Percentiles rank a stretch among this genome's conserved stretches.
These are phyloP conservation scores for Drosophila lacteicornis DNA, from an alignment of 1,140 invertebrate species.

Conservation along the genomic window DNA sequence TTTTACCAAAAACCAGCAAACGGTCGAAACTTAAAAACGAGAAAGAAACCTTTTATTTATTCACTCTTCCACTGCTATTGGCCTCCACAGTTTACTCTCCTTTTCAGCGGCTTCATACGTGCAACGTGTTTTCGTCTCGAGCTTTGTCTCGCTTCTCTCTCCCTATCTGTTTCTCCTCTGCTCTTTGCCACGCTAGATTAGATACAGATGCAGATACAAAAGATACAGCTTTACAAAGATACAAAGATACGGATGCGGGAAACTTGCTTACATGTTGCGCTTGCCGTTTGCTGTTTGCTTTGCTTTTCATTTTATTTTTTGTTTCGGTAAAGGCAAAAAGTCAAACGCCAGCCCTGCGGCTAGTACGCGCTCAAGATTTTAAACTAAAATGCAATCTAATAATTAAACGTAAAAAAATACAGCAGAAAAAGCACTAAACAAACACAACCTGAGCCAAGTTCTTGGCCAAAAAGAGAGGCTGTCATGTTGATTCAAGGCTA, in stretches of 20 bases:
- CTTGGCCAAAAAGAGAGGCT: conserved; percentile 14
- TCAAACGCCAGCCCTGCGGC: conserved; percentile 36
- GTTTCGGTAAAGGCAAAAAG: conserved; percentile 19
- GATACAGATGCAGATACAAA: conserved; percentile 73
- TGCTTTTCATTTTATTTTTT: neutral
- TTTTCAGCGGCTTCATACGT: conserved; percentile 68
- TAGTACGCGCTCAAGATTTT: conserved; percentile 37
- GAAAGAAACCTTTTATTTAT: conserved; percentile 64
- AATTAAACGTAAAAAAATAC: conserved; percentile 39
- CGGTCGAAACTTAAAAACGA: conserved; percentile 60
- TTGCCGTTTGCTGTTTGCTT: conserved; percentile 10
- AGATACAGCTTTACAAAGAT: conserved; percentile 70
- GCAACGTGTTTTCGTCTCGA: conserved; percentile 43
- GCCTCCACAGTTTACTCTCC: conserved; percentile 73
- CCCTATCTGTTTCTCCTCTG: neutral
- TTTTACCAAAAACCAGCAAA: conserved; percentile 53
- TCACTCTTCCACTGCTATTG: conserved; percentile 53
- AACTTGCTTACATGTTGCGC: conserved; percentile 33
- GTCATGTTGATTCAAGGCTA: conserved; percentile 73
- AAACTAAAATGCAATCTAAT: conserved; percentile 51
- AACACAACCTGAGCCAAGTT: conserved; percentile 39
- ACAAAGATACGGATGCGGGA: conserved; percentile 59
- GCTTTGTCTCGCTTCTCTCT: conserved; percentile 51
- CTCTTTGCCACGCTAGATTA: conserved; percentile 70
- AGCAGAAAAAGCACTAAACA: conserved; percentile 19